Percentiles rank a stretch among this genome's conserved stretches.
These are phyloP conservation scores for Stratiomys singularior DNA, from an alignment of 2,888 invertebrate genomes.

Conservation along the genomic window DNA sequence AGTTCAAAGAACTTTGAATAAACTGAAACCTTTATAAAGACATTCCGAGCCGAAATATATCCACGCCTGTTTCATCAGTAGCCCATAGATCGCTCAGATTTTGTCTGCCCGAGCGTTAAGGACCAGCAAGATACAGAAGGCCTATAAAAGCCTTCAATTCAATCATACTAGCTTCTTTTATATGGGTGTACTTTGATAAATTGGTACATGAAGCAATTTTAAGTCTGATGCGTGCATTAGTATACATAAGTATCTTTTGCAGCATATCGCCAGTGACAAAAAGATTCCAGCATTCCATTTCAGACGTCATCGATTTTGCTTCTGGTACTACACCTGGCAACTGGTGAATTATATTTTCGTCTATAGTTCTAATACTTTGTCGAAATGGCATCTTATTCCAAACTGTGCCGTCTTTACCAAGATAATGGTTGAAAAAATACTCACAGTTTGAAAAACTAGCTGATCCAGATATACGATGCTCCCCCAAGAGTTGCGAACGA, in stretches of 20 bases:
- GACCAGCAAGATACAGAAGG: constrained; percentile 8
- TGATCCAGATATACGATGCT: too few species aligned
- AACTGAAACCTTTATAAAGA: constrained; percentile 16
- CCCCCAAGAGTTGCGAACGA: too few species aligned
- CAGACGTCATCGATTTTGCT: too few species aligned
- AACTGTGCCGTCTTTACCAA: too few species aligned
- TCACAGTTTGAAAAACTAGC: too few species aligned
- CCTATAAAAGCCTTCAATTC: constrained; percentile 12
- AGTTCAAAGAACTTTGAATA: constrained; percentile 6
- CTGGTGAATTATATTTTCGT: too few species aligned
- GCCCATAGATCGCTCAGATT: constrained; percentile 16
- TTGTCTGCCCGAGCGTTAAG: neutral
- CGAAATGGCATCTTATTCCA: too few species aligned
- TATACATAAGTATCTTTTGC: neutral
- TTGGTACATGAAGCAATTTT: neutral
- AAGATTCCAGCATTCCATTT: neutral
- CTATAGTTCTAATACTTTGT: too few species aligned
- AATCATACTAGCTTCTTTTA: neutral
- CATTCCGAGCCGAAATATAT: constrained; percentile 4
- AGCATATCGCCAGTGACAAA: neutral
- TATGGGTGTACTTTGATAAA: neutral
- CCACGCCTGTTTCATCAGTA: constrained; percentile 26
- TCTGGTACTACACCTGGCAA: too few species aligned
- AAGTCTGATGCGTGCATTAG: neutral
- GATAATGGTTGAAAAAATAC: too few species aligned